Evolutionary conservation across 2,797 vertebrate species (phyloP), one percentile per base, ranked within the genome.

Genomic region (Gephyroberyx darwinii): DNA sequence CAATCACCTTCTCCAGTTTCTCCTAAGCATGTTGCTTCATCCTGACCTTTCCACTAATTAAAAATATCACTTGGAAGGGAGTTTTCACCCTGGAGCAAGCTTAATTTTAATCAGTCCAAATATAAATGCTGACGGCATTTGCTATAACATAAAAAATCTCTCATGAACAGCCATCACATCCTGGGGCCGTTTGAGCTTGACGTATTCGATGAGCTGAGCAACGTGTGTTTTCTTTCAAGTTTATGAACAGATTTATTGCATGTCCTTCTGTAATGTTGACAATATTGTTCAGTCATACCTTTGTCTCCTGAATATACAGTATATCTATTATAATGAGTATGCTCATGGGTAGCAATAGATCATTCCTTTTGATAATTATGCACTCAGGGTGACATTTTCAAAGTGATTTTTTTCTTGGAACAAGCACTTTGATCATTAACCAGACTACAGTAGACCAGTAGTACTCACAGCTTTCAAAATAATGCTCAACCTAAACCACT

Each of bases 21-120:
- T 72, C 75, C 76, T 88, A 84, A 90, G 85, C 82, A 90, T 85
- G 85, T 88, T 91, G 85, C 92, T 93, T 89, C 85, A 77, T 89
- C 76, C 74, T 93, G 93, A 92, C 91, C 92, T 93, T 93, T 93
- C 64, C 52, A 37, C 19, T 84, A 89, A 93, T 92, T 91, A 89
- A 89, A 93, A 89, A 90, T 89, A 90, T 86, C 70, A 65, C 41
- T 58, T 54, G 59, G 60, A 66, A 63, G 53, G 56, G 53, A 52
- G 33, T 74, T 78, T 82, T 81, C 56, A 51, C 68, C 33, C 35
- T 70, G 83, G 56, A 68, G 19, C 64, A 62, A 80, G 22, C 48
- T 78, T 72, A 20, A 67, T 75, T 84, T 74, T 19, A 80, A 66
- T 76, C 59, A 31, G 57, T 37, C 43, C 31, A 58, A 43, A 75